Evolutionary conservation across 92 coral and sea anemone species (phyloP).

Genomic region (Paragorgia papillata): DNA sequence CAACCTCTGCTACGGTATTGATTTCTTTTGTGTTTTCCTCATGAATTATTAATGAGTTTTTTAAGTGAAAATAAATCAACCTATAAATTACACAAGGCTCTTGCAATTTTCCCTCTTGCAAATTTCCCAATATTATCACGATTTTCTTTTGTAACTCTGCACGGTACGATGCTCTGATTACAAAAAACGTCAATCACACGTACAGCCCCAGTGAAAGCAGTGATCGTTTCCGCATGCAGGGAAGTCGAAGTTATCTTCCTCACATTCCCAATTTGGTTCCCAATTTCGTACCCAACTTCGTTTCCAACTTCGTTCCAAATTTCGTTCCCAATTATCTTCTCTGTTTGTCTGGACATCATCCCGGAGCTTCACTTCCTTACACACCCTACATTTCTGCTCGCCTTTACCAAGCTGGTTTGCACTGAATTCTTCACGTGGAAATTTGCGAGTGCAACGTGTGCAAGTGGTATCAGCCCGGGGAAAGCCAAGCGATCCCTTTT

Average conservation of each 20-base stretch:
- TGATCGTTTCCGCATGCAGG: slow-evolving; percentile 44
- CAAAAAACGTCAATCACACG: not conserved
- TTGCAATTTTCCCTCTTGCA: too few relatives aligned
- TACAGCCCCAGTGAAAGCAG: slow-evolving; percentile 29
- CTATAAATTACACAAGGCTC: too few relatives aligned
- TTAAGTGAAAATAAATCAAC: too few relatives aligned
- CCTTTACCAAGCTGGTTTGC: slow-evolving; percentile 61
- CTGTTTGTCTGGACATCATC: slow-evolving; percentile 59
- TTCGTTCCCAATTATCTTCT: slow-evolving; percentile 56
- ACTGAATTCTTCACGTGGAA: slow-evolving; percentile 71
- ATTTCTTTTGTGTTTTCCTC: too few relatives aligned
- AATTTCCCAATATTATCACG: too few relatives aligned
- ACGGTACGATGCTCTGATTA: too few relatives aligned
- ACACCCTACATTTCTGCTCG: slow-evolving; percentile 81
- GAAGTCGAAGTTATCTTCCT: slow-evolving; percentile 24
- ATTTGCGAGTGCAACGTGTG: slow-evolving; percentile 61
- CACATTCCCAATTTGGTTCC: too few relatives aligned
- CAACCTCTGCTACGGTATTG: too few relatives aligned
- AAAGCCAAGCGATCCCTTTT: slow-evolving; percentile 62
- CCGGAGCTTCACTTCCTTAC: slow-evolving; percentile 73
- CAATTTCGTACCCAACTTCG: too few relatives aligned
- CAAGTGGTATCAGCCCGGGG: slow-evolving; percentile 63
- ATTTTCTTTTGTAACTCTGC: too few relatives aligned
- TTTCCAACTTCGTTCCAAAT: too few relatives aligned
- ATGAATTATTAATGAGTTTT: too few relatives aligned